Evolutionary conservation across 1,140 invertebrate genomes (phyloP), one percentile per base, ranked within the genome.

Genomic region (Hypothenemus hampei): DNA sequence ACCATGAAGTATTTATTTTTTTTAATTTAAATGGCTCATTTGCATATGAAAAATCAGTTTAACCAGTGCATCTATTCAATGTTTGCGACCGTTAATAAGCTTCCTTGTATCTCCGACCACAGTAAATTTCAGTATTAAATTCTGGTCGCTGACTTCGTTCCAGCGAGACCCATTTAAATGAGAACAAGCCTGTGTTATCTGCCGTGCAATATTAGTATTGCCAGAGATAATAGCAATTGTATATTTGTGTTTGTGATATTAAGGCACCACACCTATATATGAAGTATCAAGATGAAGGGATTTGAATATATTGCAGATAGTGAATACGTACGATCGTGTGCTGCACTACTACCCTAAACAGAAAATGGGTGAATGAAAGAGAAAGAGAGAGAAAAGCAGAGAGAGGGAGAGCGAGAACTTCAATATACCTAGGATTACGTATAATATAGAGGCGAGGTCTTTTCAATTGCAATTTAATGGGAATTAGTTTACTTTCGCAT

Each of bases 171-270:
- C 46, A 48, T 48, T 48, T 36, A 36, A 48, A 48, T 48, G 46
- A 48, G 36, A 48, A 48, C 46, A 22, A 48, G 46, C 43, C 43
- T 11, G 18, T n/a, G 46, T 48, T 36, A 36, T 36, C 46, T 22
- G 21, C 31, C 16, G 26, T 35, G 46, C 46, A 35, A 48, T 48
- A 48, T 48, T 48, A 48, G 21, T 48, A 48, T 36, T 48, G 46
- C 46, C 31, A 48, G 16, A 48, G 29, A 48, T 48, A 36, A 48
- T 36, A 36, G 29, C 46, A 48, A 48, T 48, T 36, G 46, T 48
- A 48, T 48, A 48, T 48, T 48, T 48, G 31, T 36, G 46, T 48
- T 35, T 24, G 23, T 16, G 26, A 46, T 46, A 31, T 26, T 26
- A 46, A 46, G 44, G 44, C 19, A 46, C 3, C 11, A 31, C 13